Conservation (phyloP, 1,140 invertebrate genomes). For the Goniozus legneri region DNA sequence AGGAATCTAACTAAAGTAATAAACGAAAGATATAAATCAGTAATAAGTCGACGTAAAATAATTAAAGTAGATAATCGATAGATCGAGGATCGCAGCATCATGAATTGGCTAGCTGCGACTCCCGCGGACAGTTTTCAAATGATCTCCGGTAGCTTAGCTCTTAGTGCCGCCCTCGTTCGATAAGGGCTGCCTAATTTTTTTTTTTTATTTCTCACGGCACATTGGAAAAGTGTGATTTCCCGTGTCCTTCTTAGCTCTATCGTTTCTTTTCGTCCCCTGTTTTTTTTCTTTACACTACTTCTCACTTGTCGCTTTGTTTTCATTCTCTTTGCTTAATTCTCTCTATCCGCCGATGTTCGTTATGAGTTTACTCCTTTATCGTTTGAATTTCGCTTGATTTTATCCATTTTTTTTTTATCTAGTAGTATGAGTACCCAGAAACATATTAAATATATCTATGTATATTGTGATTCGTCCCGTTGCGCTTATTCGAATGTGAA, state of each 20-base stretch:
- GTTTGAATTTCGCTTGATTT: no score
- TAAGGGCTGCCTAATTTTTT: conserved; percentile 36
- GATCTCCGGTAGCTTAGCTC: conserved; percentile 56
- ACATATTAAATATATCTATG: not conserved
- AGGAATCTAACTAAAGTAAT: conserved; percentile 49
- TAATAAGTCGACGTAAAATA: conserved; percentile 51
- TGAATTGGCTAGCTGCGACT: conserved; percentile 52
- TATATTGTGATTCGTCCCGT: conserved; percentile 14
- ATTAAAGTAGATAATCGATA: conserved; percentile 57
- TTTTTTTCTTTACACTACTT: conserved; percentile 1
- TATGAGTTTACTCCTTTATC: no score
- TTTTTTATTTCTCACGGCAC: conserved; percentile 35
- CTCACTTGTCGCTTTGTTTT: not conserved
- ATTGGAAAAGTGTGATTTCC: conserved; percentile 20
- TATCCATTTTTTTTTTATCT: not conserved
- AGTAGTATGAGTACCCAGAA: not conserved
- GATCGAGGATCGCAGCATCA: conserved; percentile 51
- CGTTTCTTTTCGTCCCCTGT: conserved; percentile 7
- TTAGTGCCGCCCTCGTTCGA: conserved; percentile 45
- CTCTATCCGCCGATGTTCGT: conserved; percentile 26
- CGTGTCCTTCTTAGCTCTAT: not conserved
- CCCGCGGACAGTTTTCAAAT: conserved; percentile 56
- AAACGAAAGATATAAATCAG: conserved; percentile 46
- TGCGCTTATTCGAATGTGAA: conserved; percentile 4
- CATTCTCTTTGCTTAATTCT: conserved; percentile 26